Evolutionary conservation across 2,797 vertebrate genomes (phyloP).

Genomic region (Pogoniulus pusillus): DNA sequence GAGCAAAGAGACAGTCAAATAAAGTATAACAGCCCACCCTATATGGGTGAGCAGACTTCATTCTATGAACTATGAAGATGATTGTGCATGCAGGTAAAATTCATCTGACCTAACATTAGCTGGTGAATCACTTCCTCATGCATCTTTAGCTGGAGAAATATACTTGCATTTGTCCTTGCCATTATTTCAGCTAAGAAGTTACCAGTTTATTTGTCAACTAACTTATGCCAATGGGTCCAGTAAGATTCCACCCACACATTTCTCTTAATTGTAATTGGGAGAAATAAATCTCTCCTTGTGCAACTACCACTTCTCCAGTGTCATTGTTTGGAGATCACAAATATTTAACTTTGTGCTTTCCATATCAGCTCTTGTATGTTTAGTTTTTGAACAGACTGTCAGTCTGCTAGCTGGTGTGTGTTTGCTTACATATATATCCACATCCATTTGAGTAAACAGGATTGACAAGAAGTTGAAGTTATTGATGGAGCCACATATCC

Average conservation of each 20-base stretch:
- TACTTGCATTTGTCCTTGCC: not conserved
- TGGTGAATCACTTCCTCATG: not conserved
- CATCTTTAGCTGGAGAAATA: not conserved
- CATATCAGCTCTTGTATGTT: not conserved
- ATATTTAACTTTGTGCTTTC: not conserved
- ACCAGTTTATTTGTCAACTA: not conserved
- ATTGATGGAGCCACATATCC: not conserved
- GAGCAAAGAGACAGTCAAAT: not conserved
- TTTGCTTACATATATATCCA: not conserved
- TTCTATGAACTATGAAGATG: not conserved
- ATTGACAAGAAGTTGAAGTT: not conserved
- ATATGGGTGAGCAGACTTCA: not conserved
- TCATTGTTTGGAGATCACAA: not conserved
- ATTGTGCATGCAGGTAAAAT: not conserved
- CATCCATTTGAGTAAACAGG: not conserved
- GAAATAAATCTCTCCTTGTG: not conserved
- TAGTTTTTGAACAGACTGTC: not conserved
- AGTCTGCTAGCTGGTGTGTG: not conserved
- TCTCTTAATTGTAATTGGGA: not conserved
- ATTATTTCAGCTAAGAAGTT: not conserved
- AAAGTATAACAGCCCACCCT: not conserved
- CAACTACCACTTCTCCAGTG: not conserved
- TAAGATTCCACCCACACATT: not conserved
- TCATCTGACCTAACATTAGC: not conserved
- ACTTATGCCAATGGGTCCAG: fast-evolving